phyloP scores from a whole-genome alignment of 2,888 invertebrate species.

The Tolmerus cingulatus region DNA sequence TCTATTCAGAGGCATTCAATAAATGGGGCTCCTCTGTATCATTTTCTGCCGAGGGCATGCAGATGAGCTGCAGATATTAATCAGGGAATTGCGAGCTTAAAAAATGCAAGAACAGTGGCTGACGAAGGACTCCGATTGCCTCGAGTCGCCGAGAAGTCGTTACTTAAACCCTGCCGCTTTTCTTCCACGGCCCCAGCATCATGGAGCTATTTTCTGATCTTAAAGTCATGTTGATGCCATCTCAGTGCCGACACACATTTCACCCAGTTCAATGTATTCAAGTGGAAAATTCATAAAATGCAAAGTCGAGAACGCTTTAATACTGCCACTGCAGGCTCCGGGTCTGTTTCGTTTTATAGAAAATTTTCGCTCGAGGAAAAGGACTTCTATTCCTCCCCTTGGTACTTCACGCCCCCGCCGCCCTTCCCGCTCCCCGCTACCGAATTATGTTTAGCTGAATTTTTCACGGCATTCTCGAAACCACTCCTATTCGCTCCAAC shows the following conservation, averaged over 20 bases:
- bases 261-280: not conserved
- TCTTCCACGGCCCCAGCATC: not conserved
- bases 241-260: not conserved
- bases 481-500: not conserved
- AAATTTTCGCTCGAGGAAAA: not conserved
- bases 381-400: slow-evolving; percentile 8
- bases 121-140: not conserved
- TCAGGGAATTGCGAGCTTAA: not conserved
- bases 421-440: not conserved
- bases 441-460: not conserved
- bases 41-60: not conserved
- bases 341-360: not conserved
- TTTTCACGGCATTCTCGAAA: not conserved
- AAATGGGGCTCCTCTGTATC: not conserved
- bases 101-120: not conserved
- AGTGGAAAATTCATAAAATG: slow-evolving; percentile 12
- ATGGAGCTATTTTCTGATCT: not conserved
- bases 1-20: not conserved
- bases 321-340: not conserved
- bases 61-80: not conserved
- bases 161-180: not conserved
- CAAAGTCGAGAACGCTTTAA: not conserved
- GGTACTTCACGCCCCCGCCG: not conserved
- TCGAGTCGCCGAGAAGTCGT: not conserved
- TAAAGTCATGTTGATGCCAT: not conserved